These are phyloP conservation scores for Cygnus atratus DNA, from an alignment of 2,113 vertebrate genomes.

Conservation along the genomic window DNA sequence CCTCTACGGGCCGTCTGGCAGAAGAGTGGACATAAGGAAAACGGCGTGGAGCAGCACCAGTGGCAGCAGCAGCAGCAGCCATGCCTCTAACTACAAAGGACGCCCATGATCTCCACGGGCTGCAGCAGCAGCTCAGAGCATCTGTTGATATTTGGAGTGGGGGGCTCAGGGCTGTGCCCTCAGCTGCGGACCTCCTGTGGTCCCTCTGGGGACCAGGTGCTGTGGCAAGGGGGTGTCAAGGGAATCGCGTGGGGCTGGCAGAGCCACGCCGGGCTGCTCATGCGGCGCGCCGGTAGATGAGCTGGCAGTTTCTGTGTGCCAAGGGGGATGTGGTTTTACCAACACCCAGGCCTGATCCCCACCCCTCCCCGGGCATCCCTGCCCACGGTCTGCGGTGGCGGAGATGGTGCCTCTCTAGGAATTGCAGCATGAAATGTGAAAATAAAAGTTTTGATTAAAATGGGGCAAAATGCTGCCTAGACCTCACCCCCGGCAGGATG, in stretches of 20 bases:
- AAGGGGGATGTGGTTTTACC: background rate
- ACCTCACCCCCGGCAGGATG: background rate
- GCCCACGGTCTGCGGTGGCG: background rate
- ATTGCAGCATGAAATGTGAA: background rate
- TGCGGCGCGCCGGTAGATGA: background rate
- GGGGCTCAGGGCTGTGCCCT: background rate
- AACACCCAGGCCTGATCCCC: background rate
- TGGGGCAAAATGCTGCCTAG: background rate
- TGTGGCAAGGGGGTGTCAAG: background rate
- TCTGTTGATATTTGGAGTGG: constrained; percentile 64
- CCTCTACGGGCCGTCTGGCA: background rate
- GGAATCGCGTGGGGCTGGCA: constrained; percentile 24
- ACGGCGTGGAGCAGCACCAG: constrained; percentile 43
- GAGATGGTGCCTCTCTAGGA: background rate
- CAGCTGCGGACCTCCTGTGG: background rate
- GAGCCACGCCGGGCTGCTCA: background rate
- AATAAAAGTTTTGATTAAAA: background rate
- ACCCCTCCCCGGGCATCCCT: background rate
- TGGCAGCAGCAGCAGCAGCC: constrained; percentile 33
- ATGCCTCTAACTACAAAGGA: constrained; percentile 69
- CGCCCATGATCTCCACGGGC: constrained; percentile 61
- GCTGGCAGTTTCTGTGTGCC: background rate
- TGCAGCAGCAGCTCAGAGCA: constrained; percentile 61
- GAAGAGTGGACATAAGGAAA: constrained; percentile 43
- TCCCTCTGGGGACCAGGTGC: background rate